Evolutionary conservation across 2,888 invertebrate genomes (phyloP), one percentile per base, ranked within the genome.

Genomic region (Pardosa pseudoannulata): DNA sequence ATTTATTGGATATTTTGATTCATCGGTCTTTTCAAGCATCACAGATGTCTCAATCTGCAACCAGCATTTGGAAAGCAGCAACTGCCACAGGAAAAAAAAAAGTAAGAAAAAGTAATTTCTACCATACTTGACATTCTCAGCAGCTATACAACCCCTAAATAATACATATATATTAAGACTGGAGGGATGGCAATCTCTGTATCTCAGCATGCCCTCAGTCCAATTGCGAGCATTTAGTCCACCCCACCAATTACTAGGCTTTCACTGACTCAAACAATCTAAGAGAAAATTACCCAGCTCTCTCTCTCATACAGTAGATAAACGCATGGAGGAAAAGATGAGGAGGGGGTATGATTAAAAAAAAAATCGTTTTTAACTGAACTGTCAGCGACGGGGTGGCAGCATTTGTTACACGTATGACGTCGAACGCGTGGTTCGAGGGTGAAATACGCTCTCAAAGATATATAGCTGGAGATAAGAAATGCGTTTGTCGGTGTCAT

Each of bases 221-320:
- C 82, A 75, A 82, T 82, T 75, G 75, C n/a, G 75, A 76, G 56
- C 82, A 68, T 71, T 82, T 82, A 82, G 70, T 50, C 82, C 71
- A 29, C 82, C 82, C 71, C 71, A 36, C 31, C 82, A 75, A 82
- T 82, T 82, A 75, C 82, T 7, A 19, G 46, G 11, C 46, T 16
- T 6, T 46, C 46, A 46, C 2, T 46, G 16, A 46, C 46, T 2
- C 46, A 46, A 16, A 46, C 46, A 16, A 46, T 16, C 46, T 16
- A 16, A 16, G 46, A 46, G 46, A 46, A 46, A 46, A 46, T 46
- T 46, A 16, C 46, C 1, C 9, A 46, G 16, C 46, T 6, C 16
- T 46, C 16, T 46, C 9, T 16, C n/a, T n/a, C n/a, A n/a, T n/a
- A n/a, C n/a, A n/a, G 46, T 16, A 16, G 16, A 16, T 2, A 2